A percentile compares a stretch with the other conserved stretches of the same genome.
phyloP scores from a whole-genome alignment of 2,797 vertebrate species.

The Sorex maritimensis region DNA sequence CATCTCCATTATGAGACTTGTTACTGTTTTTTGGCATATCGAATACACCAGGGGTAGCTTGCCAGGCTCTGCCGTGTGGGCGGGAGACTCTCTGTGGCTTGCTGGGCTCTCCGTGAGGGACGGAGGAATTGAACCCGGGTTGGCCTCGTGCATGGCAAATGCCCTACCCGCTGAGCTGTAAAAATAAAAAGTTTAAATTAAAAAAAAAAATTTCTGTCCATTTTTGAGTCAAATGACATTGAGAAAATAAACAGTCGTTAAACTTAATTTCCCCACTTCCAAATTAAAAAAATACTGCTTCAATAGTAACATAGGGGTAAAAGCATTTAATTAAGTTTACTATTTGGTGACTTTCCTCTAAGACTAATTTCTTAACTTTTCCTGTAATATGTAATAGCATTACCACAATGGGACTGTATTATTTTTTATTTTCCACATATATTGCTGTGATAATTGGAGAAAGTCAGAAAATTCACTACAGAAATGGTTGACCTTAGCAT shows the following conservation, averaged over 20 bases:
- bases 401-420: constrained; percentile 54
- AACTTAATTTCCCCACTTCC: constrained; percentile 52
- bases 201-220: constrained; percentile 18
- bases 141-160: no score
- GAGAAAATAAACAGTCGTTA: constrained; percentile 61
- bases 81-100: no score
- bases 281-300: constrained; percentile 42
- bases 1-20: no score
- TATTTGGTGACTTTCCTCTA: constrained; percentile 71
- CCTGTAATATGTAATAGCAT: constrained; percentile 65
- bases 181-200: no score
- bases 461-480: constrained; percentile 43
- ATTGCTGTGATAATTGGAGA: constrained; percentile 75
- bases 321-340: constrained; percentile 71
- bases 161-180: no score
- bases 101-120: no score
- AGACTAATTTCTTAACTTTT: constrained; percentile 52
- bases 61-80: no score
- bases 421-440: constrained; percentile 80
- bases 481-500: constrained; percentile 71
- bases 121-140: no score
- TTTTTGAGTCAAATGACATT: constrained; percentile 62
- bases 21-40: no score
- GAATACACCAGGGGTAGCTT: no score
- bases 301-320: constrained; percentile 27